Evolutionary conservation across 2,113 vertebrate species (phyloP), one percentile per base, ranked within the genome.

Genomic region (Ctenomys sociabilis): DNA sequence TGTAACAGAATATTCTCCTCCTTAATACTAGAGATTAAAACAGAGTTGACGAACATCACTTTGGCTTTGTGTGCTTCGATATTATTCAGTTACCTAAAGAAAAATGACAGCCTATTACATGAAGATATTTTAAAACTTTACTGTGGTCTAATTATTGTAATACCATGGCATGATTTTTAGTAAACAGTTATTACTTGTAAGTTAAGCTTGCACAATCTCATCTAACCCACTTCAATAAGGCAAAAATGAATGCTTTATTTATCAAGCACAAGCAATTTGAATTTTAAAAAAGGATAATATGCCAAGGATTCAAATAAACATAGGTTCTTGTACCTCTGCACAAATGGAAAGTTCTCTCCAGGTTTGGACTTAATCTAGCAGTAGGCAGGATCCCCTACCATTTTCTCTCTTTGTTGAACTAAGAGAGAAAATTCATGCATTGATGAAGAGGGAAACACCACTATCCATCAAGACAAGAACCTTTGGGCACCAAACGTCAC

Each of bases 391-490:
- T 88, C 91, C 64, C 97, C 97, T 90, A 95, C 96, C 89, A 94
- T 40, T 95, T 96, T 87, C 70, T 94, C 78, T 96, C 85, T 98
- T 95, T 88, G 91, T 93, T 97, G 86, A 93, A 73, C 95, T 96
- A 93, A 45, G 57, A 91, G 80, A 85, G 78, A 96, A 96, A 95
- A 94, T 88, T 97, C 95, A 96, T 87, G 81, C 92, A 92, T 88
- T 96, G 93, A 97, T 96, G 95, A 96, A 93, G 94, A 95, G 66
- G 68, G 37, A 93, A 97, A 92, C 85, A 95, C 78, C 94, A 95
- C 73, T 95, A 97, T 98, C 88, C 89, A 97, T 97, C 97, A 98
- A 91, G 49, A 68, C 77, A 95, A 93, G 96, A 85, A 66, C 90
- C 89, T 57, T 96, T 97, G 97, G 92, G 35, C 81, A 81, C 52